phyloP scores from a whole-genome alignment of 2,888 invertebrate species.

The Operophtera brumata region DNA sequence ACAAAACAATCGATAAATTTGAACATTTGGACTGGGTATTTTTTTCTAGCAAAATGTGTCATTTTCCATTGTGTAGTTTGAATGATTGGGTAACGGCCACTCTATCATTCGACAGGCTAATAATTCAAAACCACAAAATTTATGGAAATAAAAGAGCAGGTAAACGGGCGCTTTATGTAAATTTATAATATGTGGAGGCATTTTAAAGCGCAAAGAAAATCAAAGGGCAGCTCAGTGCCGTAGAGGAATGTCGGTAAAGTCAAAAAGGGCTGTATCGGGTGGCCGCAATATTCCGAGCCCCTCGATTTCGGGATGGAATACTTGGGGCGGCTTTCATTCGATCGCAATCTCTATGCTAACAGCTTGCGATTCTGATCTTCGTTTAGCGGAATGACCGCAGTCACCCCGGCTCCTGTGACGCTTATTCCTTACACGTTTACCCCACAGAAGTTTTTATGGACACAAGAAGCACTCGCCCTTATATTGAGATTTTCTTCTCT shows the following conservation, averaged over 20 bases:
- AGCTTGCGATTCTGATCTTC: slow-evolving; percentile 81
- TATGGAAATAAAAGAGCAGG: slow-evolving; percentile 34
- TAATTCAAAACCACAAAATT: slow-evolving; percentile 42
- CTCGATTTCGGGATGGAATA: slow-evolving; percentile 76
- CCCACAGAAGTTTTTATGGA: slow-evolving; percentile 75
- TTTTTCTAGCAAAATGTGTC: slow-evolving; percentile 57
- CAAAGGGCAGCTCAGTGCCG: slow-evolving; percentile 64
- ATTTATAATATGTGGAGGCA: slow-evolving; percentile 52
- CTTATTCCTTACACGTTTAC: slow-evolving; percentile 79
- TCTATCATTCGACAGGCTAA: slow-evolving; percentile 43
- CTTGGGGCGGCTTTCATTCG: slow-evolving; percentile 76
- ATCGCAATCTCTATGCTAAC: slow-evolving; percentile 81
- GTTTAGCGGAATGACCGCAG: slow-evolving; percentile 81
- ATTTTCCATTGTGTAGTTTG: slow-evolving; percentile 48
- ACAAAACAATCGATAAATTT: slow-evolving; percentile 67
- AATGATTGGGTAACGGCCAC: slow-evolving; percentile 43
- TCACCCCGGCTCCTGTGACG: slow-evolving; percentile 72
- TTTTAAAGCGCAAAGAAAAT: slow-evolving; percentile 62
- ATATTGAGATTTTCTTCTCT: slow-evolving; percentile 64
- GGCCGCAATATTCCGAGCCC: slow-evolving; percentile 74
- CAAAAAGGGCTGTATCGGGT: slow-evolving; percentile 67
- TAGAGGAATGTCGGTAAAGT: slow-evolving; percentile 67
- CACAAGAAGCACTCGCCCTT: slow-evolving; percentile 60
- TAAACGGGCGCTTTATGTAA: slow-evolving; percentile 39
- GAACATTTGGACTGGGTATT: slow-evolving; percentile 54